Percentiles rank a stretch among this genome's conserved stretches.
Conservation (phyloP, 2,888 invertebrate species). For the Lasioglossum pauxillum region DNA sequence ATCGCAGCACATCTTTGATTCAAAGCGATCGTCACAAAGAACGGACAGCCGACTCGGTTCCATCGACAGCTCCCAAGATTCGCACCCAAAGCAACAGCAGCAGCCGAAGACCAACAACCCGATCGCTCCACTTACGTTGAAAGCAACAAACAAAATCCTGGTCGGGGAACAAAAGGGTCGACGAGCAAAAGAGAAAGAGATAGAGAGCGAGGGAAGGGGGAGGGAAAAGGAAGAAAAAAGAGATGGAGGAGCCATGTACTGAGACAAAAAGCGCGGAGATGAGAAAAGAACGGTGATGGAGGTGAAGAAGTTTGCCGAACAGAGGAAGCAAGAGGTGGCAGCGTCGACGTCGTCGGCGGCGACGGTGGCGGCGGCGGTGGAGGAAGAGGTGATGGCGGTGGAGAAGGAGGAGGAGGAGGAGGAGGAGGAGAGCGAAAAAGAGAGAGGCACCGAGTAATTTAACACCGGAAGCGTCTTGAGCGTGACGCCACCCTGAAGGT, state of each 20-base stretch:
- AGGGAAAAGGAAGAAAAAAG: neutral
- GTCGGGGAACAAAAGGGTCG: conserved; percentile 36
- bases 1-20: no score
- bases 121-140: neutral
- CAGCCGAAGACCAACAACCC: conserved; percentile 1
- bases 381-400: neutral
- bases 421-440: conserved; percentile 61
- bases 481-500: conserved; percentile 85
- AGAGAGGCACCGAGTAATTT: conserved; percentile 80
- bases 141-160: neutral
- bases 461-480: conserved; percentile 85
- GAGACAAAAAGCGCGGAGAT: conserved; percentile 43
- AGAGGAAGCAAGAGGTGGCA: conserved; percentile 31
- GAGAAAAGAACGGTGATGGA: conserved; percentile 42
- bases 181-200: neutral
- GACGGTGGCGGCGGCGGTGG: neutral
- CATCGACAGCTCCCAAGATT: neutral
- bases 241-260: neutral
- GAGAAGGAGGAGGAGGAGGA: conserved; percentile 23
- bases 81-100: neutral
- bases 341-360: conserved; percentile 24
- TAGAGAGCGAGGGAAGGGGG: neutral
- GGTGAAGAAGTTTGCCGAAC: conserved; percentile 55
- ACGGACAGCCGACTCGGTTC: no score
- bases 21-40: neutral